A percentile compares a stretch with the other conserved stretches of the same genome.
phyloP scores from a whole-genome alignment of 1,140 invertebrate genomes.

The Littorina saxatilis region DNA sequence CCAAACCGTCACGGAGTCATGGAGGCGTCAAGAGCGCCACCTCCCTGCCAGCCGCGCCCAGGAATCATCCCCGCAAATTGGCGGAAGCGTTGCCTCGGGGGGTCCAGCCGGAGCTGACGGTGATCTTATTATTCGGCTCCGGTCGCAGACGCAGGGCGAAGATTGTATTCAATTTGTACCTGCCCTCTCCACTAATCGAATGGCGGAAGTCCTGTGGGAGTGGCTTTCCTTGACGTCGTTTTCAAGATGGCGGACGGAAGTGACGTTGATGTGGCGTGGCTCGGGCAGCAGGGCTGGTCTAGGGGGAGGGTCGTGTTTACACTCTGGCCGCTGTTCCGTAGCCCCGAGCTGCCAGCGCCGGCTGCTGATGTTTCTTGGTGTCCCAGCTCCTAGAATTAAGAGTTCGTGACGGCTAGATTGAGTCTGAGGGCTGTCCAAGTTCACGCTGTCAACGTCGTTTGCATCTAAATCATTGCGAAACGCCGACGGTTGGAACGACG shows the following conservation, averaged over 20 bases:
- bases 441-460: too few species aligned
- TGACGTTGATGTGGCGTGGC: slow-evolving; percentile 15
- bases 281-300: not conserved
- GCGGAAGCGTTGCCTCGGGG: not conserved
- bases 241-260: slow-evolving; percentile 31
- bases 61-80: not conserved
- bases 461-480: too few species aligned
- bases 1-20: slow-evolving; percentile 26
- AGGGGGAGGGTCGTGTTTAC: slow-evolving; percentile 30
- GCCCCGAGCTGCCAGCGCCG: not conserved
- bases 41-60: not conserved
- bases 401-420: too few species aligned
- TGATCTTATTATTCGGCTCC: slow-evolving; percentile 38
- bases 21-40: slow-evolving; percentile 19
- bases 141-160: slow-evolving; percentile 21
- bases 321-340: not conserved
- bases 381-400: not conserved
- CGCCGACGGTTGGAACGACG: too few species aligned
- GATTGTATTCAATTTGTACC: slow-evolving; percentile 43
- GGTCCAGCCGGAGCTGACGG: slow-evolving; percentile 8
- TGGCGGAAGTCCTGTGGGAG: slow-evolving; percentile 29
- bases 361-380: not conserved
- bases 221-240: slow-evolving; percentile 25
- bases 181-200: slow-evolving; percentile 35
- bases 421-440: too few species aligned